A percentile compares a stretch with the other conserved stretches of the same genome.
Evolutionary conservation across 1,140 invertebrate species (phyloP).

Genomic region (Chironomus tepperi): DNA sequence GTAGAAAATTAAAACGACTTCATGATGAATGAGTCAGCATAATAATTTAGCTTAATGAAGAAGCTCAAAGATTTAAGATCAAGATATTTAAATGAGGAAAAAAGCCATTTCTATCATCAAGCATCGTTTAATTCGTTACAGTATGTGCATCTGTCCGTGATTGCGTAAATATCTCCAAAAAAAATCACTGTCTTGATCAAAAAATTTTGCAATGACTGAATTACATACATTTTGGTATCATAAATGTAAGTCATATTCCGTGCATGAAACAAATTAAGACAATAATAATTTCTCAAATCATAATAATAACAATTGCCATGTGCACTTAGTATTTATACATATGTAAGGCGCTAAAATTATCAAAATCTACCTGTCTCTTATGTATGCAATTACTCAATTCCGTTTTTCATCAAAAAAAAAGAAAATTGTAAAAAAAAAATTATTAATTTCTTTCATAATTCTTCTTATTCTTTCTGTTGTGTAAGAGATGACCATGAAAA

Average conservation of each 20-base stretch:
- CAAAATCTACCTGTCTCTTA: background rate
- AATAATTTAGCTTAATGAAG: too few species aligned
- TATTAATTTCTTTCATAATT: background rate
- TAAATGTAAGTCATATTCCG: background rate
- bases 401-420: background rate
- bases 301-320: conserved; percentile 2
- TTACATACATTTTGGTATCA: too few species aligned
- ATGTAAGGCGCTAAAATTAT: background rate
- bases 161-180: background rate
- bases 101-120: too few species aligned
- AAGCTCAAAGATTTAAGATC: too few species aligned
- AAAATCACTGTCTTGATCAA: background rate
- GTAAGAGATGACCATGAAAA: conserved; percentile 12
- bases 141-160: background rate
- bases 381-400: background rate
- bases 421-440: background rate
- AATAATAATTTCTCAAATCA: background rate
- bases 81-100: too few species aligned
- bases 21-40: too few species aligned
- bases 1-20: too few species aligned
- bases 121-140: background rate
- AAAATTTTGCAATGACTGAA: background rate
- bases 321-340: background rate
- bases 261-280: background rate
- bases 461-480: background rate